phyloP scores from a whole-genome alignment of 1,140 invertebrate genomes.

The Drosophila busckii region DNA sequence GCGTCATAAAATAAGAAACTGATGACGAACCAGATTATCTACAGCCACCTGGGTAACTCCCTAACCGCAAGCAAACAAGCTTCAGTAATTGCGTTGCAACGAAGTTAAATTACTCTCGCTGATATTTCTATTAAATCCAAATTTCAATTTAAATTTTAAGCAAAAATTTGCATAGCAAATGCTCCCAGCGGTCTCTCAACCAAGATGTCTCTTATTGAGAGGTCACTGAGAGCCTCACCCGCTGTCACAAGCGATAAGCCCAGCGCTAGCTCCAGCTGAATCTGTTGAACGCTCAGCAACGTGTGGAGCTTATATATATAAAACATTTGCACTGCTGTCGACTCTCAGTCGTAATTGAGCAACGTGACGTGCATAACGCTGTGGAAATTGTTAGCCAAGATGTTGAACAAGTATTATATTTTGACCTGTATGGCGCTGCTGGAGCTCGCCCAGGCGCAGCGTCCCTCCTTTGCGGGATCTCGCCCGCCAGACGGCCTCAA shows the following conservation, averaged over 20 bases:
- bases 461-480: conserved; percentile 64
- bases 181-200: no score
- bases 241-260: not conserved
- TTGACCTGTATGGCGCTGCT: conserved; percentile 23
- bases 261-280: not conserved
- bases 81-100: no score
- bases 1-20: conserved; percentile 29
- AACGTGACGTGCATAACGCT: conserved; percentile 5
- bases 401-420: conserved; percentile 23
- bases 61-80: conserved; percentile 59
- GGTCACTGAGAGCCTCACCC: not conserved
- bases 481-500: conserved; percentile 65
- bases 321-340: conserved; percentile 24
- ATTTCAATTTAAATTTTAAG: no score
- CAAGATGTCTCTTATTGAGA: not conserved
- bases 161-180: no score
- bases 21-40: conserved; percentile 50
- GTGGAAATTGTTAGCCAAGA: conserved; percentile 28
- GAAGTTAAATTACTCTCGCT: no score
- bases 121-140: no score
- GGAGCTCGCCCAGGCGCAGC: conserved; percentile 46
- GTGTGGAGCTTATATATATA: conserved; percentile 54
- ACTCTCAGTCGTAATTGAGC: conserved; percentile 36
- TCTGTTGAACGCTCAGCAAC: conserved; percentile 35
- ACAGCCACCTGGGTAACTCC: conserved; percentile 50